These are phyloP conservation scores for Neotoxoptera formosana DNA, from an alignment of 1,140 invertebrate genomes.

Conservation along the genomic window DNA sequence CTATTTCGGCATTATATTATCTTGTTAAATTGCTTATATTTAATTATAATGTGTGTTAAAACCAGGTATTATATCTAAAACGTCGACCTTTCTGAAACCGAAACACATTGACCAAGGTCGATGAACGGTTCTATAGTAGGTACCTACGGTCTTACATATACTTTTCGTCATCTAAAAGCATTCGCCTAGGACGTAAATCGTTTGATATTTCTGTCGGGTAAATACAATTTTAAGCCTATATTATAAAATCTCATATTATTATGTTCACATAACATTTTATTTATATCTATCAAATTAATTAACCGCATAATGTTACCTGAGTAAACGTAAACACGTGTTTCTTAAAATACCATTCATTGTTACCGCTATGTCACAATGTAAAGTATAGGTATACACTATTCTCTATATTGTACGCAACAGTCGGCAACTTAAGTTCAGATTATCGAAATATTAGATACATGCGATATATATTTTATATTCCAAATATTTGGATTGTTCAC, in stretches of 20 bases:
- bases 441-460: too few relatives aligned
- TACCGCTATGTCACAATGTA: too few relatives aligned
- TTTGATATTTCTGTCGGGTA: not conserved
- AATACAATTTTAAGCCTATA: not conserved
- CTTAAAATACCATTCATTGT: not conserved
- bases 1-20: not conserved
- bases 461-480: too few relatives aligned
- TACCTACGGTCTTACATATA: not conserved
- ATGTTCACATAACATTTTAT: not conserved
- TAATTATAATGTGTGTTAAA: not conserved
- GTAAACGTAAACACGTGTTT: not conserved
- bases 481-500: too few relatives aligned
- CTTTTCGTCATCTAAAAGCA: not conserved
- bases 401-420: too few relatives aligned
- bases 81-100: not conserved
- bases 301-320: too few relatives aligned
- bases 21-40: not conserved
- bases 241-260: not conserved
- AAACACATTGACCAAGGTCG: slow-evolving; percentile 2
- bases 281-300: not conserved
- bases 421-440: too few relatives aligned
- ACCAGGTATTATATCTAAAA: not conserved
- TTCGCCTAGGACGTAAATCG: not conserved
- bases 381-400: too few relatives aligned
- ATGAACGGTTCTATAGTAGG: not conserved